Evolutionary conservation across 2,113 vertebrate genomes (phyloP), one percentile per base, ranked within the genome.

Genomic region (Phaethon lepturus): DNA sequence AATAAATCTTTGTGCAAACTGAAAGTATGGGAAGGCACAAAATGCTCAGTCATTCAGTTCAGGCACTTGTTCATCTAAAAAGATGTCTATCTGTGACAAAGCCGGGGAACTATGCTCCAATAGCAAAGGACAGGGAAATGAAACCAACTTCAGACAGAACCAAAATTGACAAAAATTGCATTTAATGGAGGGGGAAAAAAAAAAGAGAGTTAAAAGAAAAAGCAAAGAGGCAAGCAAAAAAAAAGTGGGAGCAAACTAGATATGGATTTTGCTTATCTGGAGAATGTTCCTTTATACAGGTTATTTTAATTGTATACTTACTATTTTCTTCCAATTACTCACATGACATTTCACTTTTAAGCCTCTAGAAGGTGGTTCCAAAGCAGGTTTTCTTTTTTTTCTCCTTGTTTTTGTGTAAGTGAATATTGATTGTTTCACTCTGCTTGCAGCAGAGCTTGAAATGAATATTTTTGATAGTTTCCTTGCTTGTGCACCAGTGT

Each of bases 351-450:
- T 93, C 82, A 79, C 59, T 73, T 88, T 8, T n/a, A 31, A 86
- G 42, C 24, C 15, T 58, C 29, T 74, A 66, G 42, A 40, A 55
- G 28, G 9, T 29, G 17, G 35, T 97, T 97, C 47, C 69, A 68
- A 59, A 80, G 22, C 7, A 94, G 92, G 18, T 24, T 56, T 88
- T 13, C 5, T 56, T 33, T 68, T 19, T 3, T 42, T 12, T 66
- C n/a, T 33, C 4, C 6, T 26, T 2, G 38, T 18, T 35, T 63
- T 85, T 66, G 22, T 53, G 6, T 50, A 69, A 82, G 45, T 33
- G 38, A 73, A 28, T 96, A 97, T 97, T 94, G 94, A 97, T 97
- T 97, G 93, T 94, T 96, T 96, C 93, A 35, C 50, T 93, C 59
- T 88, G 64, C 47, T 95, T 91, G 64, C 94, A 97, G 56, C 74